Base-by-base conservation (phyloP, 2,113 vertebrate species). In the Hyperopisus bebe region DNA sequence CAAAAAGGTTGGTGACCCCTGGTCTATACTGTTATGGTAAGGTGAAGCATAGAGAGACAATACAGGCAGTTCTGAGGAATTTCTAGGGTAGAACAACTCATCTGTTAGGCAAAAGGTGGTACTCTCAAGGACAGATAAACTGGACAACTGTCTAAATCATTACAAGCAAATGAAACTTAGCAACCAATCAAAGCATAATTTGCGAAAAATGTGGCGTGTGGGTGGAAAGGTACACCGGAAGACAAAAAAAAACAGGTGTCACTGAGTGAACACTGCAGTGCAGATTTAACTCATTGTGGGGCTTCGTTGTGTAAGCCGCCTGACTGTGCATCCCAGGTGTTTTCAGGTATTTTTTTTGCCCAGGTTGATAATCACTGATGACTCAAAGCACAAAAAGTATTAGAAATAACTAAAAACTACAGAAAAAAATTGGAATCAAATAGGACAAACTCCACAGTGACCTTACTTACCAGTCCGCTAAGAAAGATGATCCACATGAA, bases 401-500 rank as follows among this genome's bases (percentile, higher is more conserved):
- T 35, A 42, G 5, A 21, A 82, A 82, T 42, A 17, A 82, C 35
- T 82, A 82, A 39, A 8, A 66, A 19, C 31, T 19, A 47, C 39
- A 83, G 7, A 0, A 21, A 44, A 46, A 83, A 83, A 83, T 3
- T 44, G 80, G 6, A 83, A 44, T 83, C 15, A 47, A 83, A 83
- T 17, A 39, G 15, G 70, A 39, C 31, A 83, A 42, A 47, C 44
- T 21, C 42, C 42, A 47, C 39, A 21, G 82, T 47, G 44, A 47
- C 24, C 44, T 44, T 86, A 96, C 98, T 97, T 95, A 99, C 98
- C 96, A 99, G 92, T 92, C 98, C 98, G 95, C 97, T 99, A 93
- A 98, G 94, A 90, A 97, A 97, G 94, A 98, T 94, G 92, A 99
- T 96, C 98, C 98, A 98, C 96, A 98, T 98, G 92, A 97, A 97